A percentile compares a stretch with the other conserved stretches of the same genome.
Evolutionary conservation across 2,797 vertebrate genomes (phyloP).

Genomic region (Pipistrellus nathusii): DNA sequence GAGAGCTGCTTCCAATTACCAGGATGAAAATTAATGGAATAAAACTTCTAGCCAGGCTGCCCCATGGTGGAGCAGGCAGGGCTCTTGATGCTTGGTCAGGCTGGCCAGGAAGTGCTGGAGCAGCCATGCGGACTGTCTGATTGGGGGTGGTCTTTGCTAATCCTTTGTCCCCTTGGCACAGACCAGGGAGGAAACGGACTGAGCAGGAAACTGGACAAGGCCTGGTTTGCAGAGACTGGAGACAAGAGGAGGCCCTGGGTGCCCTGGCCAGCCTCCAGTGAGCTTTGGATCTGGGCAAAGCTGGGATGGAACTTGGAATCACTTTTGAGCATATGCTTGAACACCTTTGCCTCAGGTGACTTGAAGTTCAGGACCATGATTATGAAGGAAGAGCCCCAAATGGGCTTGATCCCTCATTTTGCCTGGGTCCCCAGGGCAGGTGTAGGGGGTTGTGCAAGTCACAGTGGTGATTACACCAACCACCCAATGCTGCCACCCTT

Average conservation of each 20-base stretch:
- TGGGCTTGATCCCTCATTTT: neutral
- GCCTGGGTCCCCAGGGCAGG: neutral
- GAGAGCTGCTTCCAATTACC: conserved; percentile 90
- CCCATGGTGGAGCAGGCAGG: conserved; percentile 86
- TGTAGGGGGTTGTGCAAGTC: accelerated
- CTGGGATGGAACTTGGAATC: neutral
- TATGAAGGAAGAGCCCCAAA: neutral
- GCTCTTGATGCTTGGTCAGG: conserved; percentile 85
- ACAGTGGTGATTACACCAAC: accelerated
- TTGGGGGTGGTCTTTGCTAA: conserved; percentile 83
- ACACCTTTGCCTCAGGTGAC: neutral
- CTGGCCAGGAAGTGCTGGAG: conserved; percentile 82
- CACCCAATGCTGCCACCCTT: neutral
- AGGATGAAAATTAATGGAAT: conserved; percentile 89
- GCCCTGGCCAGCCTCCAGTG: neutral
- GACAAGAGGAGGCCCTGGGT: neutral
- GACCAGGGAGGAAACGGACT: neutral
- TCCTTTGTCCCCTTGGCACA: conserved; percentile 78
- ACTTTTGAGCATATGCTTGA: neutral
- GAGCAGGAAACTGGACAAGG: neutral
- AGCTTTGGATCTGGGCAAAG: neutral
- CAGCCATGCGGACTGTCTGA: conserved; percentile 80
- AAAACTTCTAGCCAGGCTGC: conserved; percentile 85
- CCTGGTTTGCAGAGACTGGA: neutral
- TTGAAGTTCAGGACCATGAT: neutral